Evolutionary conservation across 2,888 invertebrate genomes (phyloP).

Genomic region (Chromoteleia sp.): DNA sequence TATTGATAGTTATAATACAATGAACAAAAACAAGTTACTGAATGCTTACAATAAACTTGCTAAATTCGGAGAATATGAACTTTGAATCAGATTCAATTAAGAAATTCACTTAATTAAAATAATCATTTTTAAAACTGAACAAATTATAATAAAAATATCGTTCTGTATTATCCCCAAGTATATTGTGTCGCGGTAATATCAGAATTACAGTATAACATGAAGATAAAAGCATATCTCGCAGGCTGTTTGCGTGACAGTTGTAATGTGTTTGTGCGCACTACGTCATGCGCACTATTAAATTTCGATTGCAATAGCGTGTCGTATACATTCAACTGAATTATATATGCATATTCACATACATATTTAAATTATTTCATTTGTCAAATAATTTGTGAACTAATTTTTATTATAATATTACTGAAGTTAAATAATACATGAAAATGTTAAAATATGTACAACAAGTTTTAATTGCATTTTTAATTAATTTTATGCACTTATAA

Average conservation of each 20-base stretch:
- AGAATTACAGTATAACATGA: slow-evolving; percentile 11
- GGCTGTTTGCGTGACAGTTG: slow-evolving; percentile 1
- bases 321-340: too few species aligned
- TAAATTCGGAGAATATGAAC: neutral
- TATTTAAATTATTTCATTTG: too few species aligned
- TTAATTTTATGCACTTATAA: too few species aligned
- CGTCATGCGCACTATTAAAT: slow-evolving; percentile 16
- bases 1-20: slow-evolving; percentile 3
- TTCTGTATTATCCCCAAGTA: neutral
- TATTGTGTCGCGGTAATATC: slow-evolving; percentile 6
- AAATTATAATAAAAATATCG: neutral
- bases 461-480: too few species aligned
- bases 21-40: slow-evolving; percentile 1
- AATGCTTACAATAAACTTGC: neutral
- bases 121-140: neutral
- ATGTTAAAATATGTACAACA: too few species aligned
- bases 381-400: too few species aligned
- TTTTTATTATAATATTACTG: too few species aligned
- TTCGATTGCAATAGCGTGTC: too few species aligned
- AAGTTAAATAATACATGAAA: too few species aligned
- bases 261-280: slow-evolving; percentile 3
- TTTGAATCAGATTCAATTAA: neutral
- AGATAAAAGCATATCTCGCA: slow-evolving; percentile 23
- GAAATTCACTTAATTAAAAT: neutral
- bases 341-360: too few species aligned